Conservation (phyloP, 1,140 invertebrate species). For the Camponotus floridanus region DNA sequence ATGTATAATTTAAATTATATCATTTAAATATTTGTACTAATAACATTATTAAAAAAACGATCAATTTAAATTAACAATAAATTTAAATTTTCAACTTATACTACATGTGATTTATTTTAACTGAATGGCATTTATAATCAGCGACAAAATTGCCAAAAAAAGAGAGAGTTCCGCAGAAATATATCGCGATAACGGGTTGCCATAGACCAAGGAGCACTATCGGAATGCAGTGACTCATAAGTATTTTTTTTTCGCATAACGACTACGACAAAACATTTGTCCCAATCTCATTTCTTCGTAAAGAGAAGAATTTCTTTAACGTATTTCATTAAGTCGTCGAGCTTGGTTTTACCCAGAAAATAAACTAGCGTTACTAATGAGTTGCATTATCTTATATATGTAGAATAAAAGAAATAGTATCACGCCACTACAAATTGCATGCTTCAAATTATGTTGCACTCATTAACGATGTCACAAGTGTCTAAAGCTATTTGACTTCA, state of each 20-base stretch:
- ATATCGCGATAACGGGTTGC: neutral
- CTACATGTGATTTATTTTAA: neutral
- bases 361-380: conserved; percentile 5
- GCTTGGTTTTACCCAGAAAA: conserved; percentile 5
- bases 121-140: neutral
- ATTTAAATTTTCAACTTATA: neutral
- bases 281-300: conserved; percentile 42
- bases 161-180: neutral
- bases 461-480: neutral
- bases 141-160: neutral
- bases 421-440: neutral
- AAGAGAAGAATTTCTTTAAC: conserved; percentile 46
- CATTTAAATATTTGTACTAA: neutral
- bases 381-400: neutral
- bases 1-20: too few relatives aligned
- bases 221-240: conserved; percentile 65
- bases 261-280: conserved; percentile 58
- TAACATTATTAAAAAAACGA: neutral
- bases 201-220: neutral
- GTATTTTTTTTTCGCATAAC: conserved; percentile 61
- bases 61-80: neutral
- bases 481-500: neutral
- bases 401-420: neutral
- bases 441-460: conserved; percentile 10
- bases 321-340: conserved; percentile 17